Conservation (phyloP, 2,797 vertebrate genomes). For the Hypotaenidia philippensis region DNA sequence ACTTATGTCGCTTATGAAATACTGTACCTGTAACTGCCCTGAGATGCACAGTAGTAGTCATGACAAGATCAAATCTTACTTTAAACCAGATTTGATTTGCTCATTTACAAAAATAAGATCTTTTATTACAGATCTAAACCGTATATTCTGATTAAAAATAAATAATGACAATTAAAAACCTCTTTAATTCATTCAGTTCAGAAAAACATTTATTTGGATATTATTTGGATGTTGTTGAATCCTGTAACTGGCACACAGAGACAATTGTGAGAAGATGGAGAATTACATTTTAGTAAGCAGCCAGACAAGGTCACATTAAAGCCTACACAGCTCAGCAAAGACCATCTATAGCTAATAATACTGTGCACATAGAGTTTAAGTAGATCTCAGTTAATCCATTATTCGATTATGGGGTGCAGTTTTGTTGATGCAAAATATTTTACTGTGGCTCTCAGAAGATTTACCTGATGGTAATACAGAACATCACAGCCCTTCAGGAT, state of each 20-base stretch:
- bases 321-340: not conserved
- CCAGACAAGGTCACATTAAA: not conserved
- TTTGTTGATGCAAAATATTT: not conserved
- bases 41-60: not conserved
- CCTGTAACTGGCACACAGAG: not conserved
- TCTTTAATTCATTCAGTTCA: not conserved
- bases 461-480: not conserved
- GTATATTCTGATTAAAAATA: constrained; percentile 39
- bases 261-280: not conserved
- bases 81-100: not conserved
- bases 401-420: not conserved
- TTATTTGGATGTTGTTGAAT: constrained; percentile 19
- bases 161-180: not conserved
- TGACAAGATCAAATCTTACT: not conserved
- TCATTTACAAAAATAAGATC: not conserved
- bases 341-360: not conserved
- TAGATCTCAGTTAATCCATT: not conserved
- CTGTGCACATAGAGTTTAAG: not conserved
- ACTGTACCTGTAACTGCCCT: not conserved
- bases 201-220: constrained; percentile 18
- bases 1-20: not conserved
- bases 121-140: constrained; percentile 53
- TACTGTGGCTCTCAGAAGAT: not conserved
- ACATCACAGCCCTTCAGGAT: not conserved
- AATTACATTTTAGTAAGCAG: not conserved